Evolutionary conservation across 2,797 vertebrate species (phyloP).

Genomic region (Pantherophis vulpinus): DNA sequence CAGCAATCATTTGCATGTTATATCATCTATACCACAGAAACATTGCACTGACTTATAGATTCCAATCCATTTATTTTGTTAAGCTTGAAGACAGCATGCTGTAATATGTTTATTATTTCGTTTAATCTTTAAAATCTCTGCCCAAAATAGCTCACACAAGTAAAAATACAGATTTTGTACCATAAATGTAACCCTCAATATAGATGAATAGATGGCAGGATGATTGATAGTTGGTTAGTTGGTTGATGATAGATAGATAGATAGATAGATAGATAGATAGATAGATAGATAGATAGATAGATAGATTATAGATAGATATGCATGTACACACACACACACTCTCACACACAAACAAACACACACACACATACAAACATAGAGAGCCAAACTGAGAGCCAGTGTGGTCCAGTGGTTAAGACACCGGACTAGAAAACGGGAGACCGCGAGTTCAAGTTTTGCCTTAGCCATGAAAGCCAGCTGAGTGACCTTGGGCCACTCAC

Average conservation of each 20-base stretch:
- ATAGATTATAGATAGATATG: not conserved
- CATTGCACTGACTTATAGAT: not conserved
- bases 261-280: not conserved
- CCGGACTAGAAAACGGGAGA: not conserved
- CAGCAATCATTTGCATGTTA: not conserved
- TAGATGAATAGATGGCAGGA: not conserved
- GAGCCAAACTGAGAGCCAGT: not conserved
- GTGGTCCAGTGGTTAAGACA: not conserved
- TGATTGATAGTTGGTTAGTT: not conserved
- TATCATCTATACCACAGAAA: not conserved
- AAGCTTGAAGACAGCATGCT: not conserved
- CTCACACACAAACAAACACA: too few species aligned
- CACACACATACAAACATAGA: too few species aligned
- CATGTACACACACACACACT: too few species aligned
- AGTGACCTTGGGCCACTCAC: not conserved
- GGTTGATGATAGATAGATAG: too few species aligned
- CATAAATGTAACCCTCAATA: not conserved
- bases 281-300: not conserved
- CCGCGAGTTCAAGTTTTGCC: not conserved
- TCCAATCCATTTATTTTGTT: not conserved
- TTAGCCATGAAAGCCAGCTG: not conserved
- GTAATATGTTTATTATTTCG: not conserved
- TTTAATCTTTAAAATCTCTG: not conserved
- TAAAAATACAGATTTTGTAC: not conserved
- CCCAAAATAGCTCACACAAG: not conserved